phyloP scores from a whole-genome alignment of 2,113 vertebrate genomes.

The Nerophis lumbriciformis region DNA sequence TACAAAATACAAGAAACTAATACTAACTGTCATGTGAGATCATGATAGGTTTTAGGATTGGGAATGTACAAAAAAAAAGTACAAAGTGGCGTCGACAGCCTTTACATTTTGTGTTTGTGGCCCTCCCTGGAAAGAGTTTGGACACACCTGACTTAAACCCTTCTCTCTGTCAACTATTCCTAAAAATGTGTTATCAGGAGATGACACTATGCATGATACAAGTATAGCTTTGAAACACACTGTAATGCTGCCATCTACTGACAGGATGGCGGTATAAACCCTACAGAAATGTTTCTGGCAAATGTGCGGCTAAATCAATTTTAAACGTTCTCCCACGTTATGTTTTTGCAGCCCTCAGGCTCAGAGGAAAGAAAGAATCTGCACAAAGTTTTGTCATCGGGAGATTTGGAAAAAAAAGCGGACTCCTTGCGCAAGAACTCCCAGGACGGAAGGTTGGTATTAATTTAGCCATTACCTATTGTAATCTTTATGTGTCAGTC shows the following conservation, averaged over 20 bases:
- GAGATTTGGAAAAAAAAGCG: conserved; percentile 81
- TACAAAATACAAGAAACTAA: too few relatives aligned
- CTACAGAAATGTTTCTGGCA: background rate
- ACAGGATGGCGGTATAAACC: background rate
- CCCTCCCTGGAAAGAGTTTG: too few relatives aligned
- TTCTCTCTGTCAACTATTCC: too few relatives aligned
- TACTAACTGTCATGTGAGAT: too few relatives aligned
- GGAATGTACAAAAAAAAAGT: too few relatives aligned
- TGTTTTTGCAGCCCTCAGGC: conserved; percentile 67
- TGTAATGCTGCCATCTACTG: conserved; percentile 54
- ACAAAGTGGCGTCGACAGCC: too few relatives aligned
- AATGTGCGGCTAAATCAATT: background rate
- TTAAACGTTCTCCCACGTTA: background rate
- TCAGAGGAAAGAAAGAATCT: conserved; percentile 76
- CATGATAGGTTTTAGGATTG: too few relatives aligned
- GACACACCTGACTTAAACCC: too few relatives aligned
- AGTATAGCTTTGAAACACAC: background rate
- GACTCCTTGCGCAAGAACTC: conserved; percentile 73
- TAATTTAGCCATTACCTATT: background rate
- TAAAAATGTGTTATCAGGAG: background rate
- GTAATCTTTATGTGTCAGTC: background rate
- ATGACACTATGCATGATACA: background rate
- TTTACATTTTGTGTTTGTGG: too few relatives aligned
- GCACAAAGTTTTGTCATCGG: conserved; percentile 89
- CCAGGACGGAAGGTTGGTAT: conserved; percentile 81